Percentiles rank a stretch among this genome's conserved stretches.
Conservation (phyloP, 2,113 vertebrate species). For the Mobula birostris region DNA sequence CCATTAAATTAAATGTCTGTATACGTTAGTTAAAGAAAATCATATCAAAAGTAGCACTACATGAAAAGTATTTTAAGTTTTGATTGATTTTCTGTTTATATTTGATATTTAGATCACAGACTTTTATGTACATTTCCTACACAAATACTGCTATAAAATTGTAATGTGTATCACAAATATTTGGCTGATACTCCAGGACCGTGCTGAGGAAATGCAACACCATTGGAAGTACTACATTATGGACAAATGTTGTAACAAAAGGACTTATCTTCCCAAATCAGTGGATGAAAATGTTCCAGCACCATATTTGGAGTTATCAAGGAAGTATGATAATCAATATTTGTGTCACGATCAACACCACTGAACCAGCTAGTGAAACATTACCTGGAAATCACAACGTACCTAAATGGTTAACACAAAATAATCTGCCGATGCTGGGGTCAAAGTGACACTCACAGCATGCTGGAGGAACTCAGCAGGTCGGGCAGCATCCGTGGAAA, state of each 20-base stretch:
- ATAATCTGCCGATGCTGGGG: too few relatives aligned
- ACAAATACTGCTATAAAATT: slow-evolving; percentile 3
- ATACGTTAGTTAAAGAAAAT: not conserved
- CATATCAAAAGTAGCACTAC: not conserved
- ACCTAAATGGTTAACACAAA: too few relatives aligned
- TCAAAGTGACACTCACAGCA: too few relatives aligned
- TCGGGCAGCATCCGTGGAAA: too few relatives aligned
- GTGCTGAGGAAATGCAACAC: not conserved
- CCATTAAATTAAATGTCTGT: not conserved
- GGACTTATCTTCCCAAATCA: too few relatives aligned
- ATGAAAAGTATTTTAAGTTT: not conserved
- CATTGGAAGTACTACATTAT: not conserved
- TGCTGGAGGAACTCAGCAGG: too few relatives aligned
- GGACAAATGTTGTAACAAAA: not conserved
- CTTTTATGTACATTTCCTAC: not conserved
- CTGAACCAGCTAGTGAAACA: not conserved
- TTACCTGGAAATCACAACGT: too few relatives aligned
- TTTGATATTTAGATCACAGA: not conserved
- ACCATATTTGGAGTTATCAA: too few relatives aligned
- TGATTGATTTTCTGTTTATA: not conserved
- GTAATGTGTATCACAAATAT: not conserved
- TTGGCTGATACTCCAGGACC: not conserved
- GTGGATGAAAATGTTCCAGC: too few relatives aligned
- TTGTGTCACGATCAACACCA: not conserved
- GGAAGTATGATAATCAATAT: not conserved